These are phyloP conservation scores for Tuberolachnus salignus DNA, from an alignment of 2,888 invertebrate species.

Conservation along the genomic window DNA sequence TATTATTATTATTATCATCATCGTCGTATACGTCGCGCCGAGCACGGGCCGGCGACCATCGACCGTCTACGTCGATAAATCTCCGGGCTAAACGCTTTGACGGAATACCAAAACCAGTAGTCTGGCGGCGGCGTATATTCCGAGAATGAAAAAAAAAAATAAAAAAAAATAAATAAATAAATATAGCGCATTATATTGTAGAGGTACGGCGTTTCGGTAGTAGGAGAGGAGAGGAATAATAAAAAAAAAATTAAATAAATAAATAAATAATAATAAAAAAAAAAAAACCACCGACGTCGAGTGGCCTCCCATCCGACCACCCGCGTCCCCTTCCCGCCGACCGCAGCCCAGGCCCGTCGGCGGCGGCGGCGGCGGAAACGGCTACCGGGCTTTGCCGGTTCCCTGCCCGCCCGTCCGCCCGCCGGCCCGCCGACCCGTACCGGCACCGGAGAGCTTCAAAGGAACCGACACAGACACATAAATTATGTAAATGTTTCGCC, in stretches of 20 bases:
- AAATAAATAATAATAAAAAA: slow-evolving; percentile 2
- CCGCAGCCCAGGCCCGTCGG: neutral
- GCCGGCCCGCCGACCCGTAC: neutral
- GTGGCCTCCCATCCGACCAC: slow-evolving; percentile 6
- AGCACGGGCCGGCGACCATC: no score
- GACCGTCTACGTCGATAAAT: slow-evolving; percentile 49
- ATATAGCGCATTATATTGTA: neutral
- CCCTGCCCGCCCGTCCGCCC: neutral
- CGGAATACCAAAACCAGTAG: slow-evolving; percentile 55
- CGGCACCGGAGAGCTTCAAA: slow-evolving; percentile 34
- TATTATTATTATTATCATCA: no score
- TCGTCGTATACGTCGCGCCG: no score
- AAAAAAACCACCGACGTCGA: neutral
- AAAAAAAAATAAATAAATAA: slow-evolving; percentile 40
- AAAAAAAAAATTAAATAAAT: slow-evolving; percentile 14
- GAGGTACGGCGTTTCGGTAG: no score
- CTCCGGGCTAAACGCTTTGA: slow-evolving; percentile 52
- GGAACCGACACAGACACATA: slow-evolving; percentile 54
- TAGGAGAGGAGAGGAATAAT: no score
- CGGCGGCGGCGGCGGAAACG: slow-evolving; percentile 36
- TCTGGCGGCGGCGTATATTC: slow-evolving; percentile 46
- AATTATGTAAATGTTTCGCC: slow-evolving; percentile 54
- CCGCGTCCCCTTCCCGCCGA: neutral
- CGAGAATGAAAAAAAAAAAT: slow-evolving; percentile 40
- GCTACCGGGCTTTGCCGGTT: slow-evolving; percentile 50